Evolutionary conservation across 2,888 invertebrate genomes (phyloP).

Genomic region (Parthenolecanium corni): DNA sequence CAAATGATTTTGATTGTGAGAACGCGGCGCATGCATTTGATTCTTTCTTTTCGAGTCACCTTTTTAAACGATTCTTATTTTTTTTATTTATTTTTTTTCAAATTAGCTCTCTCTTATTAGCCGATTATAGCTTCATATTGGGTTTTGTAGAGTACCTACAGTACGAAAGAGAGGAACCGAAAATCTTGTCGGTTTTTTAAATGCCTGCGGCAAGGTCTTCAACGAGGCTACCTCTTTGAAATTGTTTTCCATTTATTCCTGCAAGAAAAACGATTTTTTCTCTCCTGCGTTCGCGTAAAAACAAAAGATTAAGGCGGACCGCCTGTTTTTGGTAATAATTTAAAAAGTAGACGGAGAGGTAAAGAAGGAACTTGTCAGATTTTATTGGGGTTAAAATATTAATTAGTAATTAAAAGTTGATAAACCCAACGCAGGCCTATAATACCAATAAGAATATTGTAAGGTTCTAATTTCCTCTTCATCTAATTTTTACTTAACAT

Average conservation of each 20-base stretch:
- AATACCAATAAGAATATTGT: neutral
- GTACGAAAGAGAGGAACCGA: neutral
- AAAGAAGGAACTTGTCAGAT: conserved; percentile 17
- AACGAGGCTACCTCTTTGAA: neutral
- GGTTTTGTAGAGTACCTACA: too few relatives aligned
- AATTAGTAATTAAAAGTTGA: conserved; percentile 24
- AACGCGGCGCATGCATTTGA: too few relatives aligned
- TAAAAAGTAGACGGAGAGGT: neutral
- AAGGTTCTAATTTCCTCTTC: neutral
- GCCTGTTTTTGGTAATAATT: conserved; percentile 7
- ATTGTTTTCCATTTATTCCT: conserved; percentile 27
- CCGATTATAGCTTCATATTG: too few relatives aligned
- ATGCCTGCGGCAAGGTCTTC: conserved; percentile 23
- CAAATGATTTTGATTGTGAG: neutral
- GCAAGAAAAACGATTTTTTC: conserved; percentile 10
- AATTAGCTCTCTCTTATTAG: too few relatives aligned
- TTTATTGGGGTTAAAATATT: conserved; percentile 27
- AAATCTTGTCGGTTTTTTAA: conserved; percentile 16
- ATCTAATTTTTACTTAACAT: too few relatives aligned
- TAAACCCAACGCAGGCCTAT: conserved; percentile 1
- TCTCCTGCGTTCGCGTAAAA: neutral
- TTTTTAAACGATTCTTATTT: too few relatives aligned
- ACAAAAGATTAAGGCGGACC: conserved; percentile 13
- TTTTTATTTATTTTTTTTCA: too few relatives aligned
- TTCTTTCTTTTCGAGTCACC: too few relatives aligned